A percentile compares a stretch with the other conserved stretches of the same genome.
Conservation (phyloP, 2,888 invertebrate species). For the Spisula solida region DNA sequence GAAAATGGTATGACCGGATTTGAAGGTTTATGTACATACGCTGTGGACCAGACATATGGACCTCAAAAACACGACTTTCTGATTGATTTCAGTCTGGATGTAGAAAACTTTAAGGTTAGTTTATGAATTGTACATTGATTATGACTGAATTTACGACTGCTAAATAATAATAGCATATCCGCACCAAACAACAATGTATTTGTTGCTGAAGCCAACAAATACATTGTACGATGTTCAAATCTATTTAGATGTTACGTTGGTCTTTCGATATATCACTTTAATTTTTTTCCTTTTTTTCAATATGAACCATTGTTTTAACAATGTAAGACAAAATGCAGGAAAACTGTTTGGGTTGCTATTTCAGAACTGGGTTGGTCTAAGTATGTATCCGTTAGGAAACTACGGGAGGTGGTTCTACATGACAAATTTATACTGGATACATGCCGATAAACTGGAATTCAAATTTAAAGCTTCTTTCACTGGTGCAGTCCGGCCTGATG, state of each 20-base stretch:
- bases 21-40: background rate
- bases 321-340: too few relatives aligned
- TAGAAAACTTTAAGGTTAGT: constrained; percentile 1
- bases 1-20: background rate
- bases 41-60: background rate
- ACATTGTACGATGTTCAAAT: too few relatives aligned
- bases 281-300: too few relatives aligned
- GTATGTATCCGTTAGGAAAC: background rate
- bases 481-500: background rate
- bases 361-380: constrained; percentile 7
- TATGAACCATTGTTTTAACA: too few relatives aligned
- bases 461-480: constrained; percentile 14
- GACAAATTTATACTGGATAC: constrained; percentile 3
- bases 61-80: background rate
- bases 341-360: background rate
- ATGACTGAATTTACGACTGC: too few relatives aligned
- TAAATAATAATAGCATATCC: too few relatives aligned
- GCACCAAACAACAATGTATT: too few relatives aligned
- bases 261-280: too few relatives aligned
- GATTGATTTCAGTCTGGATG: background rate
- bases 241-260: too few relatives aligned
- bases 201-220: too few relatives aligned
- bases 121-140: too few relatives aligned
- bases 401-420: background rate
- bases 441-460: background rate